Evolutionary conservation across 2,113 vertebrate genomes (phyloP), one percentile per base, ranked within the genome.

Genomic region (Sciurus niger): DNA sequence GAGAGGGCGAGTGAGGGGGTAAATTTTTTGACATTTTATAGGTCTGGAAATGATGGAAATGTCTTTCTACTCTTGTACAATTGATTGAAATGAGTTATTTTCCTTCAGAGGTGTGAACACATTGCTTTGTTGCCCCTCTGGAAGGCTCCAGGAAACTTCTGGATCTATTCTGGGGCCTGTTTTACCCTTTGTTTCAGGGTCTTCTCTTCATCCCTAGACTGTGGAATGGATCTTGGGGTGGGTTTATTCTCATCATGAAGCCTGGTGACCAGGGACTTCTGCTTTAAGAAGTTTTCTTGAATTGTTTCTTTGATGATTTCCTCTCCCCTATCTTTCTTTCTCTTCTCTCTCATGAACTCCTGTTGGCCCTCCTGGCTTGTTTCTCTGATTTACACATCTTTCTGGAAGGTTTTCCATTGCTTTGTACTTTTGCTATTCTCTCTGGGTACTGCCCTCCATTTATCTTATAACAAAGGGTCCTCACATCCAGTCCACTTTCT

Each of bases 211-310:
- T 9, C 14, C 65, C 43, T 17, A 24, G 32, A 32, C 14, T 10
- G 32, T 20, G 25, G 28, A 1, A 0, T 30, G 37, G 65, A 37
- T 76, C 67, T 86, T 0, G 0, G 34, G 4, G 1, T 34, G 2
- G 67, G 48, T 51, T 6, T 2, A 20, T 89, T 65, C 17, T 32
- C 73, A 51, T 34, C 46, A 5, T 34, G 30, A 48, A 4, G 0
- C 53, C 79, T 73, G n/a, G 20, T 63, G 14, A 10, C 11, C 28
- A 37, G 32, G 13, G 32, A 40, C 13, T 80, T 86, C 14, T 16
- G 32, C 82, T 68, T 60, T 24, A 43, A 12, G n/a, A 51, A 12
- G 30, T 30, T 22, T 28, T 80, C 55, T 48, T 76, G 37, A 55
- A 48, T 37, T 63, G 22, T 34, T 77, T 53, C 51, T 46, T 60